Percentiles rank a stretch among this genome's conserved stretches.
Evolutionary conservation across 2,888 invertebrate species (phyloP).

Genomic region (Himalopsyche tibetana): DNA sequence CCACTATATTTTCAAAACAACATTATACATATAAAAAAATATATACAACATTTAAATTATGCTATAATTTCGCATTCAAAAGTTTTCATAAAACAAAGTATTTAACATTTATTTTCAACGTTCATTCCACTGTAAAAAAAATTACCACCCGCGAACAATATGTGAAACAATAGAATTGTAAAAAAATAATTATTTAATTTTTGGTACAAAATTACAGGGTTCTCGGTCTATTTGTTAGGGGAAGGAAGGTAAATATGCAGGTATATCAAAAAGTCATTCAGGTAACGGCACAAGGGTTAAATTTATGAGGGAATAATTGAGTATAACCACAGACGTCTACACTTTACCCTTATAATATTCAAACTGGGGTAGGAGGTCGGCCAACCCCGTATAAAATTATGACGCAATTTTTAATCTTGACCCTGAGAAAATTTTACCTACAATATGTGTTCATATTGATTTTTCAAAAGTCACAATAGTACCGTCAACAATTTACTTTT

Average conservation of each 20-base stretch:
- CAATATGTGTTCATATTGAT: neutral
- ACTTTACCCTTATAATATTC: constrained; percentile 21
- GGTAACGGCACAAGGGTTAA: constrained; percentile 51
- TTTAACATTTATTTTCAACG: too few species aligned
- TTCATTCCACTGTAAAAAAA: neutral
- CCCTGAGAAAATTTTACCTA: neutral
- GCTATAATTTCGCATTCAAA: too few species aligned
- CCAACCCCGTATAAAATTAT: neutral
- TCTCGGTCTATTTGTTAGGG: constrained; percentile 48
- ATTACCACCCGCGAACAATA: neutral
- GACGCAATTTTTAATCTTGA: constrained; percentile 8
- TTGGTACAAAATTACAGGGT: constrained; percentile 19
- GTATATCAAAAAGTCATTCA: constrained; percentile 54
- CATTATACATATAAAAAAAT: too few species aligned
- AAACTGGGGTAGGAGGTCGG: constrained; percentile 26
- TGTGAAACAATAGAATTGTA: constrained; percentile 4
- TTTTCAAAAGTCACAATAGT: too few species aligned
- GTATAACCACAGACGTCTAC: constrained; percentile 48
- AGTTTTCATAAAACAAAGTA: too few species aligned
- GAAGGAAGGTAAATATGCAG: constrained; percentile 26
- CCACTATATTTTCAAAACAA: too few species aligned
- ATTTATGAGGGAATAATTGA: constrained; percentile 55
- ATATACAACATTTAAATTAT: too few species aligned
- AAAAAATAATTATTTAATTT: neutral
- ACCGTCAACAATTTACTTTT: too few species aligned